These are phyloP conservation scores for Cinclus mexicanus DNA, from an alignment of 2,113 vertebrate genomes.

Conservation along the genomic window DNA sequence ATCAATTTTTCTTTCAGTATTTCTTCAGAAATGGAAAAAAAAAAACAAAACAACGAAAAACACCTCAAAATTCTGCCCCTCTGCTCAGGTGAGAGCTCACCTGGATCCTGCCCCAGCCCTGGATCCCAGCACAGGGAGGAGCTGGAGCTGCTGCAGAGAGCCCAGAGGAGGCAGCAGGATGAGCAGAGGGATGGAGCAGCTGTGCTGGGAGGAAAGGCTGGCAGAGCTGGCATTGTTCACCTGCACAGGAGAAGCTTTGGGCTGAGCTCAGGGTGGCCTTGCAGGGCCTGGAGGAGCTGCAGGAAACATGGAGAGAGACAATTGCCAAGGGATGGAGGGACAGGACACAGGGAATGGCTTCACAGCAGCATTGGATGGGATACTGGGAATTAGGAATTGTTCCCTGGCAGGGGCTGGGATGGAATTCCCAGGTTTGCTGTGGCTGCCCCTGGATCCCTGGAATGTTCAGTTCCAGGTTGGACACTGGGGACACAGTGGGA, in stretches of 20 bases:
- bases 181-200: too few relatives aligned
- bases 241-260: too few relatives aligned
- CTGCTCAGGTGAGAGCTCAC: neutral
- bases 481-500: neutral
- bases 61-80: neutral
- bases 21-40: neutral
- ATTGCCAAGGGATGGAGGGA: too few relatives aligned
- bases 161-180: too few relatives aligned
- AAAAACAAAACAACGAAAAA: too few relatives aligned
- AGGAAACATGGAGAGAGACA: too few relatives aligned
- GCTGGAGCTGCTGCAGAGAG: too few relatives aligned
- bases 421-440: neutral
- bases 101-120: neutral
- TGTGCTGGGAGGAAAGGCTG: too few relatives aligned
- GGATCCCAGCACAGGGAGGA: neutral
- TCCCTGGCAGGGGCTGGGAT: neutral
- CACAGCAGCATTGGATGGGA: neutral
- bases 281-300: too few relatives aligned
- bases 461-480: neutral
- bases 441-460: neutral
- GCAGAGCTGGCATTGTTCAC: too few relatives aligned
- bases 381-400: neutral
- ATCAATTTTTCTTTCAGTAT: neutral
- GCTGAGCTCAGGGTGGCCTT: too few relatives aligned
- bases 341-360: too few relatives aligned